Conservation (phyloP, 2,113 vertebrate genomes). For the Myiopsitta monachus region DNA sequence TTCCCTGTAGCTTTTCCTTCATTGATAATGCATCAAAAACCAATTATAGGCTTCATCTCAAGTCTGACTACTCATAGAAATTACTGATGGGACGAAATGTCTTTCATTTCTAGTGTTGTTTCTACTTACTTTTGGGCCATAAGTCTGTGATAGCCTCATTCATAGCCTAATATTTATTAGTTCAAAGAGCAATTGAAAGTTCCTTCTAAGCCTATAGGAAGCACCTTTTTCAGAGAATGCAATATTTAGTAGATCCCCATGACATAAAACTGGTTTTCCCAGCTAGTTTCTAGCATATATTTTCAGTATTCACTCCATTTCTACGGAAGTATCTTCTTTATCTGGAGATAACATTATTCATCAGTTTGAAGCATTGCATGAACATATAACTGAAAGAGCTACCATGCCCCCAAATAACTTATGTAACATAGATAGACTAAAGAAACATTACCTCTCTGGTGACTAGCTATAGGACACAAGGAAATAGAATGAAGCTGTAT, state of each 20-base stretch:
- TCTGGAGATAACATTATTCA: neutral
- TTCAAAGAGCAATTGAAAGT: neutral
- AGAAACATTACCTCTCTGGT: neutral
- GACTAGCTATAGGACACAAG: neutral
- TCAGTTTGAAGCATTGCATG: neutral
- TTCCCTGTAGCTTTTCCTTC: neutral
- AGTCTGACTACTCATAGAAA: neutral
- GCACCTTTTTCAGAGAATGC: neutral
- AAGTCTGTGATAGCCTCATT: neutral
- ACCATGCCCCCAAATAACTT: neutral
- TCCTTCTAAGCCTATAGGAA: neutral
- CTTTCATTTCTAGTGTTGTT: neutral
- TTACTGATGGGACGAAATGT: neutral
- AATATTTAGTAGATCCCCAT: neutral
- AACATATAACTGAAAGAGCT: neutral
- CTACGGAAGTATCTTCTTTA: neutral
- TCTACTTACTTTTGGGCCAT: neutral
- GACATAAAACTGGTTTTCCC: neutral
- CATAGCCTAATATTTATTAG: neutral
- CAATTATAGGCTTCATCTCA: neutral
- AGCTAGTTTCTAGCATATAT: neutral
- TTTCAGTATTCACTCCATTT: neutral
- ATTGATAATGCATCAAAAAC: neutral
- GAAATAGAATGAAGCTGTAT: neutral
- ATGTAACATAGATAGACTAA: accelerated